Base-by-base conservation (phyloP, 2,113 vertebrate genomes). In the Oryzias curvinotus region DNA sequence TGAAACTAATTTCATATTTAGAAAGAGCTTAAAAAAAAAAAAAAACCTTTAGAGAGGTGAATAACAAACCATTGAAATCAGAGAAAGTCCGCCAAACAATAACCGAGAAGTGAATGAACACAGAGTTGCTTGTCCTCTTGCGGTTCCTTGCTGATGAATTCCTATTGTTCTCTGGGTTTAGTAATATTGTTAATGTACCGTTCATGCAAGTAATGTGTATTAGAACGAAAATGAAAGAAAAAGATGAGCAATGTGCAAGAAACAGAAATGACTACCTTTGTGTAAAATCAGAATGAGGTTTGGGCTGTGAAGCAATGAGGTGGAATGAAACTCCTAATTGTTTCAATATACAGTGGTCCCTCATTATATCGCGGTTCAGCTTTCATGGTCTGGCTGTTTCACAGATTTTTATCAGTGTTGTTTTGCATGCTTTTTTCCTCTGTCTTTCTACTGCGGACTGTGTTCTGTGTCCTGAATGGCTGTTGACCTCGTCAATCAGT, bases 271-370 rank as follows among this genome's bases (percentile, higher is more conserved):
- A 61, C 66, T 43, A 41, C 55, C 44, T 49, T 42, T 52, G n/a
- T 65, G 68, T 59, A 72, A 42, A 50, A 52, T 67, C 52, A 67
- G 42, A 77, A 42, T 50, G 61, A 60, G 50, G 44, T 49, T 68
- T 63, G 57, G 59, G 45, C 74, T 25, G 25, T 60, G 50, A 36
- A 65, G 70, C 69, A 67, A 30, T 46, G 52, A 70, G 48, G 48
- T 74, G 58, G 75, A 79, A 81, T 68, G 67, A 85, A 83, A 64
- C 60, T 57, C 26, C 69, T 73, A 67, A 81, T 81, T 77, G 46
- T 69, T 75, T 75, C 68, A 63, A 77, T 51, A 63, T 68, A 36
- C 36, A 3, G 8, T 36, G 8, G 10, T 36, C 36, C 36, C 36
- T 12, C 36, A 36, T 10, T 36, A 36, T 12, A 36, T 10, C 8